Evolutionary conservation across 2,888 invertebrate species (phyloP).

Genomic region (Poecilobothrus nobilitatus): DNA sequence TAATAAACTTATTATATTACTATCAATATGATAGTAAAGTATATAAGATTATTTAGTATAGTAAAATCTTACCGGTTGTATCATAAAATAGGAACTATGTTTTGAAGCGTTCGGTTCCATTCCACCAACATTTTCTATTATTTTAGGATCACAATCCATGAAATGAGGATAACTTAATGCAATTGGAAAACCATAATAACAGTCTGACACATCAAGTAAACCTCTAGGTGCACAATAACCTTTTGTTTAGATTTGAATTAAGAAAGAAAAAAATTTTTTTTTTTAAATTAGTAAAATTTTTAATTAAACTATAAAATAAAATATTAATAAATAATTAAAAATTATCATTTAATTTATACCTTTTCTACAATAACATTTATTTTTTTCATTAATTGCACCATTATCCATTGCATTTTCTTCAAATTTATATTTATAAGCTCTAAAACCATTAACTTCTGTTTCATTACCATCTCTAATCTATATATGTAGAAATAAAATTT

Average conservation of each 20-base stretch:
- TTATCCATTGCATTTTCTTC: constrained; percentile 70
- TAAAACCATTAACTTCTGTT: constrained; percentile 50
- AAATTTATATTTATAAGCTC: constrained; percentile 66
- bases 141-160: constrained; percentile 58
- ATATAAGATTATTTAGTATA: constrained; percentile 36
- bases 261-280: constrained; percentile 24
- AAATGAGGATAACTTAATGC: constrained; percentile 84
- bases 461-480: constrained; percentile 57
- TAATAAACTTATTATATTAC: too few species aligned
- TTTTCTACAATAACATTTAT: constrained; percentile 72
- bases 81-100: constrained; percentile 63
- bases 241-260: too few species aligned
- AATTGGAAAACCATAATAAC: constrained; percentile 86
- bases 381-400: constrained; percentile 59
- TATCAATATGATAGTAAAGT: not conserved
- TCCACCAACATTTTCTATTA: constrained; percentile 60
- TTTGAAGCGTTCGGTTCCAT: constrained; percentile 53
- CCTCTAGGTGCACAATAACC: constrained; percentile 64
- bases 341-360: constrained; percentile 40
- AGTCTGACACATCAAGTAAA: constrained; percentile 72
- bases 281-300: not conserved
- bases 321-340: too few species aligned
- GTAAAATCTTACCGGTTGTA: constrained; percentile 58
- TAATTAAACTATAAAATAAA: too few species aligned
- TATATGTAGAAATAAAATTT: constrained; percentile 20